Conservation (phyloP, 1,140 invertebrate genomes). For the Pentalonia nigronervosa region DNA sequence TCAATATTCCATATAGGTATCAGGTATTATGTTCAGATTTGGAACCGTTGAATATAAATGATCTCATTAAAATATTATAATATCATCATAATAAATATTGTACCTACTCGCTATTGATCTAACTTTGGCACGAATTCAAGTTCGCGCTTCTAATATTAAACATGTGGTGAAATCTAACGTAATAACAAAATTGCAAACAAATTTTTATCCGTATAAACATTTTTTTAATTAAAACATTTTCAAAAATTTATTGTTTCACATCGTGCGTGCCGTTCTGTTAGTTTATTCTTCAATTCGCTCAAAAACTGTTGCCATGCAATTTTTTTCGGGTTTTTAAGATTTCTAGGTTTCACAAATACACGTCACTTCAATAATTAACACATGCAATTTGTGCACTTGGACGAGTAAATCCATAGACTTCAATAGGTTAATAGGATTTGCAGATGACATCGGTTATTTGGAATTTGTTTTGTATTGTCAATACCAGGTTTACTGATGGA, state of each 20-base stretch:
- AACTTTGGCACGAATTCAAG: neutral
- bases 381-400: neutral
- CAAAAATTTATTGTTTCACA: neutral
- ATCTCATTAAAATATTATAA: neutral
- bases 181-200: neutral
- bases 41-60: neutral
- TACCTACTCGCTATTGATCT: neutral
- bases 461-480: neutral
- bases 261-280: neutral
- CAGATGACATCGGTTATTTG: too few species aligned
- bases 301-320: neutral
- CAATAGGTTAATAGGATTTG: neutral
- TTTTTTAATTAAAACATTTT: neutral
- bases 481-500: too few species aligned
- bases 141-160: neutral
- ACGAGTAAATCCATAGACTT: neutral
- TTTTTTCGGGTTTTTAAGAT: neutral
- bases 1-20: too few species aligned
- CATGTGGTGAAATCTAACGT: neutral
- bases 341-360: neutral
- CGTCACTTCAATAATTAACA: neutral
- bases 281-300: neutral
- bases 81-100: neutral
- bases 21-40: too few species aligned
- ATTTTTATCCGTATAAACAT: neutral